Base-by-base conservation (phyloP, 2,888 invertebrate genomes). In the Drosophila nigricruria region DNA sequence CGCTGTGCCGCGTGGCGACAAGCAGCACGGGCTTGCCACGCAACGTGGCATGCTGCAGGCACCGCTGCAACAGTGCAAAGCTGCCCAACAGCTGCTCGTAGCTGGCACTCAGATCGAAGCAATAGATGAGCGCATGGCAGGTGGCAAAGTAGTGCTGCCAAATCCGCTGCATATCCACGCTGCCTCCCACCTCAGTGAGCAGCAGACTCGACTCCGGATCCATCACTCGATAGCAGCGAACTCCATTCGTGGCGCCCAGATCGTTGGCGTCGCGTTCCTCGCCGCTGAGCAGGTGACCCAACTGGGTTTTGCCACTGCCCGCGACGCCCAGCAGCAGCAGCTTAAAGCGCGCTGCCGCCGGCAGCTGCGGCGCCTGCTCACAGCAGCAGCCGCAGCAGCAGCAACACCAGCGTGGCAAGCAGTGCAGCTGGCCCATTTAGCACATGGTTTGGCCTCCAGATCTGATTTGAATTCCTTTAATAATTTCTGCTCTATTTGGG, bases 121-220 rank as follows among this genome's bases (percentile, higher is more conserved):
- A 91, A 36, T 82, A 92, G 62, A 92, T 87, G 5, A 92, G 62
- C 1, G 70, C 86, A 20, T 84, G 80, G 16, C 76, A 68, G 32
- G 40, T 45, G 50, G 82, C 81, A 73, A 84, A 92, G 50, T 92
- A 92, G 64, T 92, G 89, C 45, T 87, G 86, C 92, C 92, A 92
- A 4, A 92, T 82, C 20, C 90, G 91, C 58, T 90, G 91, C 90
- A 92, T 92, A 30, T 92, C 90, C 42, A 14, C 42, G 64, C 82
- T 92, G 32, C 92, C 92, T 4, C 92, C 92, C 36, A 92, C 85
- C 80, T 92, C 92, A 3, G 91, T 92, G 2, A 92, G 71, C 16
- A 84, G 73, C 30, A 92, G 45, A 18, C 45, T 45, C 45, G 18
- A 18, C 45, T 43, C 10, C 18, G 40, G 16, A 27, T 36, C 8